These are phyloP conservation scores for Prochilodus magdalenae DNA, from an alignment of 2,113 vertebrate genomes.

Conservation along the genomic window DNA sequence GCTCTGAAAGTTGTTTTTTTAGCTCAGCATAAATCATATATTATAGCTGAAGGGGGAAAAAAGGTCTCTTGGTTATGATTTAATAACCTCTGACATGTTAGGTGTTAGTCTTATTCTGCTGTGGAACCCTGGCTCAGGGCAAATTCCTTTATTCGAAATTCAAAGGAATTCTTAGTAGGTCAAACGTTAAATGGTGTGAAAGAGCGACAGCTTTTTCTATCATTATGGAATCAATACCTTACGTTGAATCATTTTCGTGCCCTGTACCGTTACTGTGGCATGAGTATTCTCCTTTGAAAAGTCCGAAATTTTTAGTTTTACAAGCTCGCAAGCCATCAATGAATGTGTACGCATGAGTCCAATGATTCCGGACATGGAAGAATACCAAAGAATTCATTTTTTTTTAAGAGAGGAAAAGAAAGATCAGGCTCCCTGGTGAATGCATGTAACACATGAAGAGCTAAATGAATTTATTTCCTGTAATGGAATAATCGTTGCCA, in stretches of 20 bases:
- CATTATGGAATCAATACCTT: slow-evolving; percentile 45
- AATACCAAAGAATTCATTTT: slow-evolving; percentile 33
- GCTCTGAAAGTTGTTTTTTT: background rate
- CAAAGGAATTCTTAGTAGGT: slow-evolving; percentile 51
- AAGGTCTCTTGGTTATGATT: slow-evolving; percentile 34
- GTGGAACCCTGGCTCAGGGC: slow-evolving; percentile 45
- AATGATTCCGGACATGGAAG: slow-evolving; percentile 39
- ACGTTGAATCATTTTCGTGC: slow-evolving; percentile 33
- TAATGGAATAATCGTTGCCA: slow-evolving; percentile 73
- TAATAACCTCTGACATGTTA: slow-evolving; percentile 54
- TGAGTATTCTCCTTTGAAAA: slow-evolving; percentile 42
- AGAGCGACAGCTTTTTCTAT: slow-evolving; percentile 43
- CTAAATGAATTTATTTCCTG: slow-evolving; percentile 73
- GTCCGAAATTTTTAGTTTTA: slow-evolving; percentile 43
- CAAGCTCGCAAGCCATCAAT: slow-evolving; percentile 39
- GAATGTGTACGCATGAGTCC: slow-evolving; percentile 14
- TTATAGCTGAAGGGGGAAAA: slow-evolving; percentile 28
- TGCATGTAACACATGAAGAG: slow-evolving; percentile 53
- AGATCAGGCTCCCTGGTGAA: slow-evolving; percentile 51
- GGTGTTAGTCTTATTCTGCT: slow-evolving; percentile 53
- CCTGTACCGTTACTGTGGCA: slow-evolving; percentile 6
- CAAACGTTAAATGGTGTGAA: slow-evolving; percentile 44
- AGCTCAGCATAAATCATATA: slow-evolving; percentile 14
- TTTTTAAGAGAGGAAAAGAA: slow-evolving; percentile 46
- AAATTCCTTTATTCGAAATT: slow-evolving; percentile 49